A percentile compares a stretch with the other conserved stretches of the same genome.
These are phyloP conservation scores for Stegophylla sp. DNA, from an alignment of 2,888 invertebrate species.

Conservation along the genomic window DNA sequence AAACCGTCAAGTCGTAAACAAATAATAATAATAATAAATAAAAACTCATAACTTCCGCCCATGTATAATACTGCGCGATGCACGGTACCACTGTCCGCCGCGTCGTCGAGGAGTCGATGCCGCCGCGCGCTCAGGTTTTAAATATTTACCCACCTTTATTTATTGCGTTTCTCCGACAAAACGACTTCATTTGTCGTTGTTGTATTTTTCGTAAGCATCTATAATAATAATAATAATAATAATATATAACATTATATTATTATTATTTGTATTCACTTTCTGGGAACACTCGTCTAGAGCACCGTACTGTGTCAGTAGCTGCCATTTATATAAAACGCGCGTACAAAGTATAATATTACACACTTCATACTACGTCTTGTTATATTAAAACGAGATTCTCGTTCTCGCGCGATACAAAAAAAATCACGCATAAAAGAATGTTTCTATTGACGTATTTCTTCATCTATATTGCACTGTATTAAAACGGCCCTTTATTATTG, in stretches of 20 bases:
- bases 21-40: slow-evolving; percentile 40
- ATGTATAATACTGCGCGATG: slow-evolving; percentile 13
- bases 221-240: not conserved
- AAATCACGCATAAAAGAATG: too few species aligned
- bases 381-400: not conserved
- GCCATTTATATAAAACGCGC: not conserved
- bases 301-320: not conserved
- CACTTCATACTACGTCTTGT: too few species aligned
- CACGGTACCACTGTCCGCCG: slow-evolving; percentile 5
- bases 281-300: slow-evolving; percentile 1
- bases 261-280: not conserved
- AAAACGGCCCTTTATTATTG: too few species aligned
- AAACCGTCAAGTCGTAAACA: slow-evolving; percentile 58
- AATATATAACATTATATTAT: not conserved
- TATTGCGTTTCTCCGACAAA: slow-evolving; percentile 50
- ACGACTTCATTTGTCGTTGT: slow-evolving; percentile 54
- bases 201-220: not conserved
- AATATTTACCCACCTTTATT: slow-evolving; percentile 57
- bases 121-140: slow-evolving; percentile 31
- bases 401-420: not conserved
- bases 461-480: too few species aligned
- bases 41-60: slow-evolving; percentile 52
- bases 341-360: not conserved
- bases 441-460: too few species aligned
- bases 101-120: not conserved